Conservation (phyloP, 2,888 invertebrate genomes). For the Platycheirus albimanus region DNA sequence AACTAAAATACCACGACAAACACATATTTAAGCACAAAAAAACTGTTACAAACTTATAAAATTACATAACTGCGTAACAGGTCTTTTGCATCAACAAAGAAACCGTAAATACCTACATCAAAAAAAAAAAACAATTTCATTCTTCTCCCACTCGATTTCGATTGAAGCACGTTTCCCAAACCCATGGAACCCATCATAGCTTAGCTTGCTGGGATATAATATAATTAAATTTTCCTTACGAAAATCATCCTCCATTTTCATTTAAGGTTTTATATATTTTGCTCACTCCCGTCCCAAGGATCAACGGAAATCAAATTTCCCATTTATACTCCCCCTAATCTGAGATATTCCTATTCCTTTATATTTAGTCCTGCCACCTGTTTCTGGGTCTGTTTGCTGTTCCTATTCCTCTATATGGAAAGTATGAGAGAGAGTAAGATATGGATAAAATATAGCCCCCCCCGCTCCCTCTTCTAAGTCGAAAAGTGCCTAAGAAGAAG, state of each 20-base stretch:
- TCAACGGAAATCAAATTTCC: conserved; percentile 64
- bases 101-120: too few species aligned
- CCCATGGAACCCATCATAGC: conserved; percentile 21
- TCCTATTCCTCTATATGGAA: too few species aligned
- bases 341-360: not conserved
- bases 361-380: conserved; percentile 24
- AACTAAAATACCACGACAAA: too few species aligned
- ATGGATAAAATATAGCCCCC: too few species aligned
- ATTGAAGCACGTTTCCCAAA: conserved; percentile 29
- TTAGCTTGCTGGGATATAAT: too few species aligned
- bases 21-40: too few species aligned
- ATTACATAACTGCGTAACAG: too few species aligned
- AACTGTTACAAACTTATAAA: too few species aligned
- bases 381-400: not conserved
- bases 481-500: conserved; percentile 56
- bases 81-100: too few species aligned
- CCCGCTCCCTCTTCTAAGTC: conserved; percentile 9
- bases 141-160: not conserved
- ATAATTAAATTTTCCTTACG: conserved; percentile 71
- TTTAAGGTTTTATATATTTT: conserved; percentile 54
- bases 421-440: too few species aligned
- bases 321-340: conserved; percentile 45
- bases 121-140: too few species aligned
- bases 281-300: conserved; percentile 11
- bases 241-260: conserved; percentile 69